Evolutionary conservation across 2,888 invertebrate genomes (phyloP).

Genomic region (Anthophora plumipes): DNA sequence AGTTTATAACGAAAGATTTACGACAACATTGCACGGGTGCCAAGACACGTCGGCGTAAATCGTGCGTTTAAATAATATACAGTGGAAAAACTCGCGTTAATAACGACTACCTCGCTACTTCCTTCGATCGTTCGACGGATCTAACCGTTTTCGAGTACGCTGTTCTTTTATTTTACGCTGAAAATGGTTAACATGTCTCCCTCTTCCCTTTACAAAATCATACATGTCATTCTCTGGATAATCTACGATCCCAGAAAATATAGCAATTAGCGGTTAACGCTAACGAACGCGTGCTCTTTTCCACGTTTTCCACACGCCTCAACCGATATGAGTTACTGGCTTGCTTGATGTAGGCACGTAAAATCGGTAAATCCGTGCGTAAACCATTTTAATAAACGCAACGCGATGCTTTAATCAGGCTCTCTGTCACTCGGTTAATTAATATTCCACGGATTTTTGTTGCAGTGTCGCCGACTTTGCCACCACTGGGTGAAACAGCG

Average conservation of each 20-base stretch:
- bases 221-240: slow-evolving; percentile 18
- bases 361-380: slow-evolving; percentile 23
- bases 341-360: neutral
- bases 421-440: slow-evolving; percentile 26
- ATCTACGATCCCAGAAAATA: slow-evolving; percentile 38
- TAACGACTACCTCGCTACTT: slow-evolving; percentile 47
- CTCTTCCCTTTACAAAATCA: neutral
- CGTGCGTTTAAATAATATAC: slow-evolving; percentile 29
- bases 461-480: slow-evolving; percentile 80
- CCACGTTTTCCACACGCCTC: neutral
- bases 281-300: slow-evolving; percentile 7
- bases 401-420: neutral
- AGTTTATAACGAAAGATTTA: slow-evolving; percentile 42
- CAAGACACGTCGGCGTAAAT: slow-evolving; percentile 38
- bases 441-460: slow-evolving; percentile 29
- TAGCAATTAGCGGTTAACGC: slow-evolving; percentile 47
- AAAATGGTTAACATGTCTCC: slow-evolving; percentile 22
- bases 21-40: slow-evolving; percentile 46
- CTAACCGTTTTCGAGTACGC: neutral
- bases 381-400: neutral
- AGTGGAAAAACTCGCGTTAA: slow-evolving; percentile 40
- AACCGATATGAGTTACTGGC: slow-evolving; percentile 4
- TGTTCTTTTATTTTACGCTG: slow-evolving; percentile 29
- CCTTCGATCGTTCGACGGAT: slow-evolving; percentile 20
- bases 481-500: slow-evolving; percentile 77